Percentiles rank a stretch among this genome's conserved stretches.
These are phyloP conservation scores for Microhierax caerulescens DNA, from an alignment of 2,797 vertebrate species.

Conservation along the genomic window DNA sequence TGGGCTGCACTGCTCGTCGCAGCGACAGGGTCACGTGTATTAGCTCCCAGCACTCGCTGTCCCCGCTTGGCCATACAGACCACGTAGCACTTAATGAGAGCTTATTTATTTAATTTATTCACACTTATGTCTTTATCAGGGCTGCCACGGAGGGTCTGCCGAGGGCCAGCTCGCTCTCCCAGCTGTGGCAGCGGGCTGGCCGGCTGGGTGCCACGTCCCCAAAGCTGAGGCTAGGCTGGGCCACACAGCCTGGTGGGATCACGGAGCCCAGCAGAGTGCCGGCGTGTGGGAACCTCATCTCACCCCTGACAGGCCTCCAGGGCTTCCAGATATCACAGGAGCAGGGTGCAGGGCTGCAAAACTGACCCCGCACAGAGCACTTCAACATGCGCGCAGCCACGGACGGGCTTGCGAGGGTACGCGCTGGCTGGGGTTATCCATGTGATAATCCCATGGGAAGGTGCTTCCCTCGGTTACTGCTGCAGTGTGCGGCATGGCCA, in stretches of 20 bases:
- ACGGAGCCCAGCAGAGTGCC: neutral
- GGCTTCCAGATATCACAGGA: neutral
- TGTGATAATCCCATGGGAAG: neutral
- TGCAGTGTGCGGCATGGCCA: neutral
- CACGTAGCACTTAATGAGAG: neutral
- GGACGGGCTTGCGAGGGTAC: accelerated
- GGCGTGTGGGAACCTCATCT: neutral
- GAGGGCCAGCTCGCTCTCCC: neutral
- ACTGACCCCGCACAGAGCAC: neutral
- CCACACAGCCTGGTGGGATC: accelerated
- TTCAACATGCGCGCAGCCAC: accelerated
- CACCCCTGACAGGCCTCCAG: neutral
- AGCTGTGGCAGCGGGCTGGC: neutral
- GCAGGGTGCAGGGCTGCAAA: neutral
- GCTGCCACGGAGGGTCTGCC: neutral
- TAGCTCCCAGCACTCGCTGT: neutral
- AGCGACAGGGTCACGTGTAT: neutral
- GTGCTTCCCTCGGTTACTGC: neutral
- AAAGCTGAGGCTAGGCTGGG: neutral
- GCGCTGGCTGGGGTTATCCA: neutral
- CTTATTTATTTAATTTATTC: neutral
- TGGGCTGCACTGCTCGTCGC: accelerated
- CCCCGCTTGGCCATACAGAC: neutral
- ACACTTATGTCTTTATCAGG: neutral
- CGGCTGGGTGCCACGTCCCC: neutral